Percentiles rank a stretch among this genome's conserved stretches.
Evolutionary conservation across 1,140 invertebrate species (phyloP).

Genomic region (Drosophila ironensis): DNA sequence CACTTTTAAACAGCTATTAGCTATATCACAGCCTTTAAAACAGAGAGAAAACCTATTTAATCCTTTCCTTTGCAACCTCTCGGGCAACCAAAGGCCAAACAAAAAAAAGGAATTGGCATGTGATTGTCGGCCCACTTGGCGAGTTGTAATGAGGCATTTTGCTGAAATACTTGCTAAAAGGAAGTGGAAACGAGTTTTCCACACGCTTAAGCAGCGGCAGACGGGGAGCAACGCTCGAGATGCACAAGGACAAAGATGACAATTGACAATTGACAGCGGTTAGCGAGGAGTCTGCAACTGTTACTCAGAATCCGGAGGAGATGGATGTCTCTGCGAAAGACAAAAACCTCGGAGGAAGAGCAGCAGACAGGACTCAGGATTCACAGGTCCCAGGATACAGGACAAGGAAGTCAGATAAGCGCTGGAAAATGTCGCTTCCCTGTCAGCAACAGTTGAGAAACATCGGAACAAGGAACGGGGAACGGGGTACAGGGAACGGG

Average conservation of each 20-base stretch:
- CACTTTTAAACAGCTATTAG: too few relatives aligned
- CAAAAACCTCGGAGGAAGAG: neutral
- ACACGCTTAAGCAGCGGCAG: slow-evolving; percentile 50
- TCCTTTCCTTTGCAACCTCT: too few relatives aligned
- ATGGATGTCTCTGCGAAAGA: slow-evolving; percentile 21
- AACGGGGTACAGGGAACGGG: neutral
- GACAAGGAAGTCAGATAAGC: slow-evolving; percentile 69
- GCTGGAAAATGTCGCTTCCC: slow-evolving; percentile 60
- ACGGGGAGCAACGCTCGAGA: neutral
- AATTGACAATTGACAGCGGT: slow-evolving; percentile 73
- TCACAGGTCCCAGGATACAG: slow-evolving; percentile 8
- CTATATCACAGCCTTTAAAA: too few relatives aligned
- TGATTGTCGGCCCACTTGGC: too few relatives aligned
- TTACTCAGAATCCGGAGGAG: slow-evolving; percentile 4
- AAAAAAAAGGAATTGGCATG: too few relatives aligned
- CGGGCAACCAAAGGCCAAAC: too few relatives aligned
- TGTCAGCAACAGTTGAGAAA: slow-evolving; percentile 18
- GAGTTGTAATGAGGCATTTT: too few relatives aligned
- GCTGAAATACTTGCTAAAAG: neutral
- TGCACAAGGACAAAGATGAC: slow-evolving; percentile 48
- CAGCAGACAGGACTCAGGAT: neutral
- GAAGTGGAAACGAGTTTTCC: slow-evolving; percentile 81
- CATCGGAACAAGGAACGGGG: neutral
- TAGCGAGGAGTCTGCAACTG: slow-evolving; percentile 19
- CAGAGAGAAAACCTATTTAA: too few relatives aligned